Evolutionary conservation across 2,113 vertebrate genomes (phyloP).

Genomic region (Pyrgilauda ruficollis): DNA sequence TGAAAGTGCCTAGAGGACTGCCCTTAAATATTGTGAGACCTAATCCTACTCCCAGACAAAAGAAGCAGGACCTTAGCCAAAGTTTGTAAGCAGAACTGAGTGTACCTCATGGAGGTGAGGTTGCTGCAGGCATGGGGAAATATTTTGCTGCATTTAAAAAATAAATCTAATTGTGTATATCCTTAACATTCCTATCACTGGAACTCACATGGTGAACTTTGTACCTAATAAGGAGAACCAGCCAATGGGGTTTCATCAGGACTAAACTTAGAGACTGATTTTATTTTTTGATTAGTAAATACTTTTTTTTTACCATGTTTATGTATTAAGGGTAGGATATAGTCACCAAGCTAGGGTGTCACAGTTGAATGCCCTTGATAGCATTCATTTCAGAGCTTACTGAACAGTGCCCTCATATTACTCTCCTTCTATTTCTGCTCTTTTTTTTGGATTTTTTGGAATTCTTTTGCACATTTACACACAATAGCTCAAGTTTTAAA

Average conservation of each 20-base stretch:
- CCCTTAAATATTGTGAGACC: neutral
- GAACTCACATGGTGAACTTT: neutral
- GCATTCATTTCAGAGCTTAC: neutral
- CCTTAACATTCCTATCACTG: neutral
- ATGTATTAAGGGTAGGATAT: neutral
- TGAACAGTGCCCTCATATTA: neutral
- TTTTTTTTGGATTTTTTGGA: rapidly evolving
- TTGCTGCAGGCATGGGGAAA: neutral
- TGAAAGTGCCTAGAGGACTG: neutral
- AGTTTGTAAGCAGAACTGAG: neutral
- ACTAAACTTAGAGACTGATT: neutral
- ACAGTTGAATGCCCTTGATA: neutral
- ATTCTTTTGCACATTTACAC: neutral
- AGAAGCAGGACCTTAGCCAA: neutral
- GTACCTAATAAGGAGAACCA: neutral
- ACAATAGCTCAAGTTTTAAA: neutral
- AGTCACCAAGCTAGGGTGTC: neutral
- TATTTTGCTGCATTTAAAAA: neutral
- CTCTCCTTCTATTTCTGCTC: neutral
- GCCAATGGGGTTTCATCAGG: neutral
- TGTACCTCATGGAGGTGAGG: neutral
- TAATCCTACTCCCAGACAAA: conserved; percentile 11
- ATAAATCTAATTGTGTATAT: neutral
- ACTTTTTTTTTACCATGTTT: neutral
- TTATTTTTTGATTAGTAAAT: neutral